phyloP scores from a whole-genome alignment of 2,888 invertebrate species.

The Pantelozetes paolii region DNA sequence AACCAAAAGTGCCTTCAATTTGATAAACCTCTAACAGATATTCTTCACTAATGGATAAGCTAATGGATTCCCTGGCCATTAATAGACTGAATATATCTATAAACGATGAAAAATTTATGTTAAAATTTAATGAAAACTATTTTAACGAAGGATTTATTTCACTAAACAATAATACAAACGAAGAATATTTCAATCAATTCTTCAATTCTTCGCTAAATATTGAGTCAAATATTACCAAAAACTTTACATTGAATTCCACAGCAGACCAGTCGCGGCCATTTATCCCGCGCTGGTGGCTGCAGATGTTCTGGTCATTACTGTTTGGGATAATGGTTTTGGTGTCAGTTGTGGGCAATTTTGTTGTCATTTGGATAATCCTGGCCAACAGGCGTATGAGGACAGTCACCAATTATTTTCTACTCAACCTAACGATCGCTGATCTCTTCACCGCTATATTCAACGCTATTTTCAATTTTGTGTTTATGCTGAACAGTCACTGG shows the following conservation, averaged over 20 bases:
- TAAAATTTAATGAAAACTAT: background rate
- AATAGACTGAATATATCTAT: background rate
- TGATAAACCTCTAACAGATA: background rate
- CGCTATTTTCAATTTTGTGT: constrained; percentile 47
- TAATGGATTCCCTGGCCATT: background rate
- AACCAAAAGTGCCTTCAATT: background rate
- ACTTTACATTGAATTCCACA: background rate
- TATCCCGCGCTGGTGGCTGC: constrained; percentile 76
- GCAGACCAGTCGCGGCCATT: constrained; percentile 53
- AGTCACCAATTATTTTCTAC: constrained; percentile 47
- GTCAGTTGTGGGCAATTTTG: constrained; percentile 78
- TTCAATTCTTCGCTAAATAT: background rate
- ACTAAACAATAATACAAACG: background rate
- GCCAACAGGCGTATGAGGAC: constrained; percentile 47
- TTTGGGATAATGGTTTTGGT: constrained; percentile 72
- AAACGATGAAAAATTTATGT: background rate
- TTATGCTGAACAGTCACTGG: constrained; percentile 48
- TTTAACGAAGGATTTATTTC: background rate
- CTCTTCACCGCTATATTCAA: constrained; percentile 47
- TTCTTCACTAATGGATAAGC: background rate
- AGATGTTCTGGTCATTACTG: constrained; percentile 67
- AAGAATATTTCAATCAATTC: background rate
- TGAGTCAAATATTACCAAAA: background rate
- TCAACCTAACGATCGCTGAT: constrained; percentile 47
- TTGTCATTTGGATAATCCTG: constrained; percentile 86